phyloP scores from a whole-genome alignment of 2,797 vertebrate genomes.

The Eleutherodactylus coqui region DNA sequence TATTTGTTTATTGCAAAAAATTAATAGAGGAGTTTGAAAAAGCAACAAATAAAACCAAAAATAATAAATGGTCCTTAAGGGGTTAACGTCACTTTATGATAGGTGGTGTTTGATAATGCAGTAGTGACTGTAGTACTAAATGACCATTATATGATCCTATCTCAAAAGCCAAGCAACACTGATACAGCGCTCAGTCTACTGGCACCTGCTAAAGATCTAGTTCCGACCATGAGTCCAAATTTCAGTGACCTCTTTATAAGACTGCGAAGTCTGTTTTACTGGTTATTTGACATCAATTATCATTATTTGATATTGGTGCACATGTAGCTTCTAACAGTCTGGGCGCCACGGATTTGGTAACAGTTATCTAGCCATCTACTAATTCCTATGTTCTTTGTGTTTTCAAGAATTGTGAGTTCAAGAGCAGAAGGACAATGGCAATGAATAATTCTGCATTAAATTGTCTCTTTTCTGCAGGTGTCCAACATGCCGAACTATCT shows the following conservation, averaged over 20 bases:
- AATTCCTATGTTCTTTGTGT: not conserved
- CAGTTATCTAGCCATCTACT: not conserved
- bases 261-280: not conserved
- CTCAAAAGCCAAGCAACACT: not conserved
- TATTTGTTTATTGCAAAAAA: no score
- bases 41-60: no score
- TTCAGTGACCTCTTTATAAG: not conserved
- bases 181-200: not conserved
- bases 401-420: not conserved
- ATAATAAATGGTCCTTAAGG: no score
- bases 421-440: not conserved
- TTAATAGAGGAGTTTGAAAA: no score
- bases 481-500: conserved; percentile 83
- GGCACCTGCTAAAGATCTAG: not conserved
- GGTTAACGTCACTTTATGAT: not conserved
- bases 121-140: not conserved
- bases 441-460: not conserved
- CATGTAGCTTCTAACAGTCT: not conserved
- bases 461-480: conserved; percentile 74
- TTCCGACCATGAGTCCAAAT: not conserved
- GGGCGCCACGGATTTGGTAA: not conserved
- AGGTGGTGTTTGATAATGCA: not conserved
- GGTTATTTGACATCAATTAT: not conserved
- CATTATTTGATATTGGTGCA: not conserved
- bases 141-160: not conserved